Conservation (phyloP, 2,113 vertebrate species). For the Rhinogobius similis region DNA sequence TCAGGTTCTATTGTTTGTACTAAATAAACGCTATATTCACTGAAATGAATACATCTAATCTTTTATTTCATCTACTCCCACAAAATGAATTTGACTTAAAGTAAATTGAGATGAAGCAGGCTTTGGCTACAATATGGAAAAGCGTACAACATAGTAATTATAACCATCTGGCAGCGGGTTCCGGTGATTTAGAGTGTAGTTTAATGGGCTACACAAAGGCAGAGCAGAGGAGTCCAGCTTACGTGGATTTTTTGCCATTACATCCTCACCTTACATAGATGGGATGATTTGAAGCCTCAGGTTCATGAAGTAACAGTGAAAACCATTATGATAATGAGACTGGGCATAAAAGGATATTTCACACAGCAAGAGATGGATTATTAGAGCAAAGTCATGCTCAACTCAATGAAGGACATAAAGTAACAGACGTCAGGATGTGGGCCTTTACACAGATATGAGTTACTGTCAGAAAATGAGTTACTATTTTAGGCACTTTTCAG, state of each 20-base stretch:
- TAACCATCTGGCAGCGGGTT: constrained; percentile 47
- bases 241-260: constrained; percentile 68
- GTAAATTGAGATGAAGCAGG: constrained; percentile 8
- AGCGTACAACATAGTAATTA: constrained; percentile 39
- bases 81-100: not conserved
- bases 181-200: constrained; percentile 57
- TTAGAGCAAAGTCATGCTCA: constrained; percentile 69
- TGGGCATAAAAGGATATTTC: constrained; percentile 71
- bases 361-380: constrained; percentile 61
- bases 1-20: not conserved
- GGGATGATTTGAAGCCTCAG: constrained; percentile 67
- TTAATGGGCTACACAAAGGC: constrained; percentile 47
- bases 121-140: constrained; percentile 13
- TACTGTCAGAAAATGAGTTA: not conserved
- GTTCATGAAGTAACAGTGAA: constrained; percentile 74
- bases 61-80: not conserved
- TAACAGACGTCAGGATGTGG: constrained; percentile 14
- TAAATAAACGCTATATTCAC: not conserved
- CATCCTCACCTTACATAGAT: constrained; percentile 67
- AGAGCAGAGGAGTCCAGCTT: constrained; percentile 48
- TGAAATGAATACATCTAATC: no score
- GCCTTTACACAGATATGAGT: not conserved
- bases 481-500: not conserved
- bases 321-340: constrained; percentile 70
- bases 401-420: constrained; percentile 36